These are phyloP conservation scores for Phylloscopus trochilus DNA, from an alignment of 2,113 vertebrate species.

Conservation along the genomic window DNA sequence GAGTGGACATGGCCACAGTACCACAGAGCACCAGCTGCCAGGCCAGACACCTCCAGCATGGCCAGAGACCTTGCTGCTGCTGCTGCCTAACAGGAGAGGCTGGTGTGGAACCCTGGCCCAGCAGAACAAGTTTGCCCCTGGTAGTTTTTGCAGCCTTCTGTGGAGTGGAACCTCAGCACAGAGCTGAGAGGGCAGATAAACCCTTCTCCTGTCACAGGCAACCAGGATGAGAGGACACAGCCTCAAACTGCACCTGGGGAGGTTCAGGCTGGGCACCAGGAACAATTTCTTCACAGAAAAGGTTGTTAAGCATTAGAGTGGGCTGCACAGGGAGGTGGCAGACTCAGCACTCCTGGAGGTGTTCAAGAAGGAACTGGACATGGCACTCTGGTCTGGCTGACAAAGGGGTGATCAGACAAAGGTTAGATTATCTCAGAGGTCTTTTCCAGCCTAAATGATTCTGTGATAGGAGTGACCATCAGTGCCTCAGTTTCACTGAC, in stretches of 20 bases:
- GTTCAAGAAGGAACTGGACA: neutral
- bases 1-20: rapidly evolving
- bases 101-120: neutral
- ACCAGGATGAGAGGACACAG: neutral
- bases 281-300: too few relatives aligned
- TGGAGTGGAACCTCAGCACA: neutral
- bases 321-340: neutral
- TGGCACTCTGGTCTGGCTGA: neutral
- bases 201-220: neutral
- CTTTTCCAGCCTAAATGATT: neutral
- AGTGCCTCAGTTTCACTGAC: neutral
- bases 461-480: neutral
- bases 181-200: neutral
- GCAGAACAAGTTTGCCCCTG: neutral
- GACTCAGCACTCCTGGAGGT: neutral
- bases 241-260: too few relatives aligned
- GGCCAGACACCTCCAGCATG: neutral
- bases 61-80: neutral
- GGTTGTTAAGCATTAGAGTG: neutral
- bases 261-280: neutral
- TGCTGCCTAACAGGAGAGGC: neutral
- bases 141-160: neutral
- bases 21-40: neutral
- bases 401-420: neutral
- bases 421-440: neutral